A percentile compares a stretch with the other conserved stretches of the same genome.
These are phyloP conservation scores for Phaenicophaeus curvirostris DNA, from an alignment of 2,797 vertebrate genomes.

Conservation along the genomic window DNA sequence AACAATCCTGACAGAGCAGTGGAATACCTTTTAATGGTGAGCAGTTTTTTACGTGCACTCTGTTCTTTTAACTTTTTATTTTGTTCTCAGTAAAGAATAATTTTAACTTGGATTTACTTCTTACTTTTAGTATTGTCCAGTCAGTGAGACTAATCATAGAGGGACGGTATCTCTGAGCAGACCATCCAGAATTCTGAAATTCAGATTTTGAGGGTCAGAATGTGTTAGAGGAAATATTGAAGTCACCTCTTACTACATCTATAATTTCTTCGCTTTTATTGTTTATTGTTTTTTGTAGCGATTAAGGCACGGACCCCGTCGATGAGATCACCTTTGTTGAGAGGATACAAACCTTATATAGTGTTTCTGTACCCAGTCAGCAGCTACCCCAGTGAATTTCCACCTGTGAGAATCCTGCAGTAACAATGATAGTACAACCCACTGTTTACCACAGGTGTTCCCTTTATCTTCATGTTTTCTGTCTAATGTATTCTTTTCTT, in stretches of 20 bases:
- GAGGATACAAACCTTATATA: too few relatives aligned
- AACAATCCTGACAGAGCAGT: slow-evolving; percentile 98
- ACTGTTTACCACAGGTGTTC: too few relatives aligned
- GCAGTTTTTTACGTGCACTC: slow-evolving; percentile 15
- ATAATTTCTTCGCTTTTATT: neutral
- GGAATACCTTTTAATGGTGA: slow-evolving; percentile 95
- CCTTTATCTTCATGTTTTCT: too few relatives aligned
- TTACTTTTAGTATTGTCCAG: neutral
- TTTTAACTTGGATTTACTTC: neutral
- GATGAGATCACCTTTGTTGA: too few relatives aligned
- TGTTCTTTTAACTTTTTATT: neutral
- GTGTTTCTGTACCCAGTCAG: too few relatives aligned
- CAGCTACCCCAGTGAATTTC: too few relatives aligned
- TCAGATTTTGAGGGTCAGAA: neutral
- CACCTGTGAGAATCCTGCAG: too few relatives aligned
- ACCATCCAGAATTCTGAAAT: neutral
- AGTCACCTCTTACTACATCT: neutral
- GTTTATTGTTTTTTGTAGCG: neutral
- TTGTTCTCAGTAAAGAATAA: neutral
- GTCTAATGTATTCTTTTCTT: too few relatives aligned
- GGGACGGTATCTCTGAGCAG: neutral
- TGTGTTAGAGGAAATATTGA: neutral
- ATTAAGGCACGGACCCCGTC: too few relatives aligned
- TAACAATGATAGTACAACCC: too few relatives aligned
- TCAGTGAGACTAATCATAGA: neutral